phyloP scores from a whole-genome alignment of 2,888 invertebrate genomes.

The Opisthograptis luteolata region DNA sequence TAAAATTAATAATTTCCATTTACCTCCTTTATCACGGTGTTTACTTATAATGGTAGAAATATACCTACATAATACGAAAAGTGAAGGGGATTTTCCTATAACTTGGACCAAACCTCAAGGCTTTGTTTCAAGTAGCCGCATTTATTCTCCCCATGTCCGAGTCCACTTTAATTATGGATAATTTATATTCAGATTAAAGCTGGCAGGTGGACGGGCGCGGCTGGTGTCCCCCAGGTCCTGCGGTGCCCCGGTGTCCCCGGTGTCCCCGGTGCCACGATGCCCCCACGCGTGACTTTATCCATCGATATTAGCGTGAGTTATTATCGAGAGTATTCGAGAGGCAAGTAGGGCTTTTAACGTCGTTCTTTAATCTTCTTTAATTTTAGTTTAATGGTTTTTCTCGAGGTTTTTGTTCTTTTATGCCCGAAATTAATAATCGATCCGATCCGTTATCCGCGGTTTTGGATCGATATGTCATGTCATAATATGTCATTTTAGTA shows the following conservation, averaged over 20 bases:
- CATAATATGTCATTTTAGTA: too few relatives aligned
- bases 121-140: slow-evolving; percentile 81
- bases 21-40: too few relatives aligned
- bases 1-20: too few relatives aligned
- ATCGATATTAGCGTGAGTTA: slow-evolving; percentile 6
- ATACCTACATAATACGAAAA: too few relatives aligned
- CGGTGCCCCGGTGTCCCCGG: slow-evolving; percentile 1
- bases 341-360: neutral
- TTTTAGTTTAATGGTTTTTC: too few relatives aligned
- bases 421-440: too few relatives aligned
- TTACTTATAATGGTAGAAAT: too few relatives aligned
- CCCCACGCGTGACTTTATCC: slow-evolving; percentile 9
- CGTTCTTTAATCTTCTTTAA: too few relatives aligned
- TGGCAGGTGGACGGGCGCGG: slow-evolving; percentile 65
- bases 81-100: too few relatives aligned
- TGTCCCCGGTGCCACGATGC: neutral
- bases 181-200: slow-evolving; percentile 83
- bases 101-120: slow-evolving; percentile 50
- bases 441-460: too few relatives aligned
- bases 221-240: slow-evolving; percentile 5
- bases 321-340: slow-evolving; percentile 3
- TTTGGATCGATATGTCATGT: too few relatives aligned
- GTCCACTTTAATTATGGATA: slow-evolving; percentile 82
- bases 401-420: too few relatives aligned
- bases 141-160: slow-evolving; percentile 81